Percentiles rank a stretch among this genome's conserved stretches.
Evolutionary conservation across 2,797 vertebrate species (phyloP).

Genomic region (Ara ararauna): DNA sequence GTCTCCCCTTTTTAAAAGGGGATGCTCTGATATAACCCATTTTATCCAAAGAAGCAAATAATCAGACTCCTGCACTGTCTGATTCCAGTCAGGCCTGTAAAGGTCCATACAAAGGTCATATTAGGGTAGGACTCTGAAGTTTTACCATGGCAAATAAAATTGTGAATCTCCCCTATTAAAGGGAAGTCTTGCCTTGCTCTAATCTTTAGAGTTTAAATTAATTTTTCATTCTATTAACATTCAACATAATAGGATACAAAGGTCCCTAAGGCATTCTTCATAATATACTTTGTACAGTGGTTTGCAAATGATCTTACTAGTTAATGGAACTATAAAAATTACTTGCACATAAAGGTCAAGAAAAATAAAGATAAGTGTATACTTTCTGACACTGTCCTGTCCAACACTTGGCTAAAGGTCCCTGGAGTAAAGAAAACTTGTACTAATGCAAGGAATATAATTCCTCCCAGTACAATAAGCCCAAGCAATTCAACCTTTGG

Average conservation of each 20-base stretch:
- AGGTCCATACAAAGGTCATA: constrained; percentile 7
- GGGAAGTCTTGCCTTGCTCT: constrained; percentile 38
- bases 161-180: constrained; percentile 35
- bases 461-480: background rate
- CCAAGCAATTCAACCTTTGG: background rate
- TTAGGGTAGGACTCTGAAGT: constrained; percentile 28
- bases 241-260: constrained; percentile 61
- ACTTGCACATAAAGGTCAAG: constrained; percentile 78
- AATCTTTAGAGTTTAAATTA: constrained; percentile 72
- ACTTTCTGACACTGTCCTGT: constrained; percentile 30
- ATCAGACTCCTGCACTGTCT: background rate
- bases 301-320: constrained; percentile 78
- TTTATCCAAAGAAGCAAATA: background rate
- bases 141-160: constrained; percentile 37
- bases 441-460: constrained; percentile 12
- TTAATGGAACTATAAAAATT: constrained; percentile 83
- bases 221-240: constrained; percentile 77
- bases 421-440: constrained; percentile 60
- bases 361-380: constrained; percentile 76
- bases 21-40: background rate
- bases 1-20: background rate
- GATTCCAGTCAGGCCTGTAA: background rate
- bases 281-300: constrained; percentile 73
- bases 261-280: constrained; percentile 69
- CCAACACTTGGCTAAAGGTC: background rate